phyloP scores from a whole-genome alignment of 2,113 vertebrate species.

The pig (Sus scrofa) region T2T-Sscrofa CM000813.6:97876501-97877000 shows the following conservation, averaged over 20 bases:
- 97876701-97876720: neutral
- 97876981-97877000: neutral
- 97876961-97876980: neutral
- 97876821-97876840: neutral
- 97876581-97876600: neutral
- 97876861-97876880: neutral
- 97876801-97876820: neutral
- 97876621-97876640: neutral
- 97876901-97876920: neutral
- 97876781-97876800: neutral
- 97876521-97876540: neutral
- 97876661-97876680: neutral
- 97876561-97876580: neutral
- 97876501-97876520: neutral
- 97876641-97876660: neutral
- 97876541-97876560: neutral
- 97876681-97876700: neutral
- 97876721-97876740: neutral
- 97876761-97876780: neutral
- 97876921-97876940: neutral
- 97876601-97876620: neutral
- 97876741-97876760: neutral
- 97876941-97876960: neutral
- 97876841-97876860: neutral
- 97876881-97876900: neutral